A percentile compares a stretch with the other conserved stretches of the same genome.
phyloP scores from a whole-genome alignment of 1,140 invertebrate genomes.

The Drosophila oshimai region DNA sequence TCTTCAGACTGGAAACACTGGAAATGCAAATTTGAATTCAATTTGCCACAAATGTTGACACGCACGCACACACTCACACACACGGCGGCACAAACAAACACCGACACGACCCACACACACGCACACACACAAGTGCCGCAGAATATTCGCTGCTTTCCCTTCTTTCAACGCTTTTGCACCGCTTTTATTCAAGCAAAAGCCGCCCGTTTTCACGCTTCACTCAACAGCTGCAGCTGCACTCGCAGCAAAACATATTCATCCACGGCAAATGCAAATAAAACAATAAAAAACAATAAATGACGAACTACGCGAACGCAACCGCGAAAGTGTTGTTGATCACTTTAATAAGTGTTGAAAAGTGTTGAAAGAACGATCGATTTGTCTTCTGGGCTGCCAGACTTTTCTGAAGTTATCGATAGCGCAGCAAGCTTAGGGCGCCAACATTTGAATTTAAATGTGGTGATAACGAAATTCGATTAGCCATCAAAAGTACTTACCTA shows the following conservation, averaged over 20 bases:
- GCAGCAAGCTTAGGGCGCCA: no score
- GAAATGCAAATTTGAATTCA: not conserved
- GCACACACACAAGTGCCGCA: not conserved
- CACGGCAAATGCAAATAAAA: not conserved
- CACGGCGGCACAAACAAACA: no score
- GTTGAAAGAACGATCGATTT: no score
- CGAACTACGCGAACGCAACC: slow-evolving; percentile 10
- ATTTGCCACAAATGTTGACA: slow-evolving; percentile 6
- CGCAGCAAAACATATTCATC: not conserved
- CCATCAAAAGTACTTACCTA: no score
- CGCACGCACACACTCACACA: not conserved
- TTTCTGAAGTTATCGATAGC: no score
- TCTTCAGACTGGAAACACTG: no score
- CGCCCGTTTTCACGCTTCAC: not conserved
- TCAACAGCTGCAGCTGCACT: not conserved
- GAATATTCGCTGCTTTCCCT: not conserved
- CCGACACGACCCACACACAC: not conserved
- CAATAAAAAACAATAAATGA: not conserved
- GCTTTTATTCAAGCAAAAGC: not conserved
- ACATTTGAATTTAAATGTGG: no score
- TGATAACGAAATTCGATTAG: no score
- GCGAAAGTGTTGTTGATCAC: not conserved
- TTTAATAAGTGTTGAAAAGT: not conserved
- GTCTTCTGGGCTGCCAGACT: no score
- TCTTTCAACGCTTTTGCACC: not conserved